Evolutionary conservation across 2,113 vertebrate species (phyloP), one percentile per base, ranked within the genome.

Genomic region (Dasypus novemcinctus): DNA sequence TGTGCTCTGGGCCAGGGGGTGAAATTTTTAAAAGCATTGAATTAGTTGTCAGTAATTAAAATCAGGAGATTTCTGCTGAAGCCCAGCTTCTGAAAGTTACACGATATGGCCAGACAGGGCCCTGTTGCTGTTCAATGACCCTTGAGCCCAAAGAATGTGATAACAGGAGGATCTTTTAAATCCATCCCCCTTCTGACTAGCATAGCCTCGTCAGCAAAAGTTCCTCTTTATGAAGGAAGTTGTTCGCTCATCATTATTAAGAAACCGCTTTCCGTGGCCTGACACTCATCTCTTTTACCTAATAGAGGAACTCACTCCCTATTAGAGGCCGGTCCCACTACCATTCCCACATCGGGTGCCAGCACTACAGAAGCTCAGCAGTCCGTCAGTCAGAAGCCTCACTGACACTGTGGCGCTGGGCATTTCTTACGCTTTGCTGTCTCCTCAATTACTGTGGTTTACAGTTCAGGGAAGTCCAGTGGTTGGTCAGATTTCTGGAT

Each of bases 181-280:
- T 49, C 7, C 0, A 46, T 38, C 0, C 31, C 18, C 59, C n/a
- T 2, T 0, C 46, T 57, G 46, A 8, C 63, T 13, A 5, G 31
- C 52, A 0, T 31, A 43, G 23, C 68, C 33, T 29, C 33, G n/a
- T 33, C 66, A 68, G 33, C 33, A 68, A n/a, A n/a, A 18, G 7
- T n/a, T 20, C 29, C 66, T 20, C 17, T 69, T 18, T n/a, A n/a
- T 36, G 17, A 69, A 18, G 66, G n/a, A n/a, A 20, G 17, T 18
- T n/a, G 66, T 69, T 69, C 66, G 36, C 33, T 36, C 66, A 20
- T 69, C n/a, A 21, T 69, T 36, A 69, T 15, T 69, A 69, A 69
- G 33, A 17, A 69, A 36, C 33, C 36, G 18, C 4, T 36, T 13
- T 74, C 71, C 33, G 27, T 41, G 38, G 71, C 71, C 38, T 74